Conservation (phyloP, 2,797 vertebrate species). For the Syngnathus acus region DNA sequence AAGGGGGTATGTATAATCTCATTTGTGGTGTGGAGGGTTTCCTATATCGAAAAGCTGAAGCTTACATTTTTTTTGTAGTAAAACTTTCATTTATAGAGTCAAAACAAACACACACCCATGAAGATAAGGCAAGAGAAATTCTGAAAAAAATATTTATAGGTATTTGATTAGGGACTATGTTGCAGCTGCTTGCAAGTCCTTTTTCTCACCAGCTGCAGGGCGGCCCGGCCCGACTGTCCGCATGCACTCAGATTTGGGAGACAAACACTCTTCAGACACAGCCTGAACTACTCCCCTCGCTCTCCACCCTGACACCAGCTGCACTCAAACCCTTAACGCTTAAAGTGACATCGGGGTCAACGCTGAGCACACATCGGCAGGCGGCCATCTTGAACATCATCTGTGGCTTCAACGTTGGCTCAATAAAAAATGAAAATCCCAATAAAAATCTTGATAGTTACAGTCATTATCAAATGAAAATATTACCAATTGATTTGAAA, state of each 20-base stretch:
- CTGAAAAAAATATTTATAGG: conserved; percentile 48
- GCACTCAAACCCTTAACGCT: conserved; percentile 70
- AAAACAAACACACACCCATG: neutral
- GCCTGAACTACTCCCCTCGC: conserved; percentile 61
- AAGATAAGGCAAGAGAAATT: neutral
- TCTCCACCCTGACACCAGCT: conserved; percentile 64
- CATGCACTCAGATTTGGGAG: conserved; percentile 59
- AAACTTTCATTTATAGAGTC: neutral
- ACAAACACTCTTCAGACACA: conserved; percentile 68
- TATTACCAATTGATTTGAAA: neutral
- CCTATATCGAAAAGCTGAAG: conserved; percentile 3
- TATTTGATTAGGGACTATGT: conserved; percentile 44
- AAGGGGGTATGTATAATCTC: conserved; percentile 57
- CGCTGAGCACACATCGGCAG: conserved; percentile 15
- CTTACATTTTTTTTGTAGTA: conserved; percentile 4
- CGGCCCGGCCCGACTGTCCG: conserved; percentile 44
- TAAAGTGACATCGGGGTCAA: conserved; percentile 63
- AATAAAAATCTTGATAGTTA: neutral
- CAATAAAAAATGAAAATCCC: conserved; percentile 27
- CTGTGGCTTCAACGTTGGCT: conserved; percentile 25
- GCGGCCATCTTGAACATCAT: conserved; percentile 37
- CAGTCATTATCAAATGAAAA: neutral
- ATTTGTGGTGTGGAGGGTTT: conserved; percentile 45
- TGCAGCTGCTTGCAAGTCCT: conserved; percentile 66
- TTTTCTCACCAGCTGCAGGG: conserved; percentile 65